Conservation (phyloP, 1,140 invertebrate genomes). For the Platorchestia sp. region DNA sequence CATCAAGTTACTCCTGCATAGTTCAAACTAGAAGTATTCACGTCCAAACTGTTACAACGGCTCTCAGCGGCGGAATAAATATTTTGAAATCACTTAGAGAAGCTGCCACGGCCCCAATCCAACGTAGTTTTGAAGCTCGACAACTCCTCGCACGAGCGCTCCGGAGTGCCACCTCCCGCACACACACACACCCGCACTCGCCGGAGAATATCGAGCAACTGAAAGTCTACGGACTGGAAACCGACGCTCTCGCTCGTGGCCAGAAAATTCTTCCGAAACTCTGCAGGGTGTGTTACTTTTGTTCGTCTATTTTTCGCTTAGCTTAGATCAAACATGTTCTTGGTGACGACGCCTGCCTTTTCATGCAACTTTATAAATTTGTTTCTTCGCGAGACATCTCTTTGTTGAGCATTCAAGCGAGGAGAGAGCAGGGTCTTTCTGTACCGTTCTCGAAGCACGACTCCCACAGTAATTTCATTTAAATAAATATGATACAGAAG, state of each 20-base stretch:
- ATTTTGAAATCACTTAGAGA: not conserved
- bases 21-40: not conserved
- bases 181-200: not conserved
- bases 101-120: not conserved
- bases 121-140: not conserved
- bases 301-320: not conserved
- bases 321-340: not conserved
- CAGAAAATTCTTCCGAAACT: not conserved
- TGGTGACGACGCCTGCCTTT: not conserved
- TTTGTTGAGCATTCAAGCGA: too few species aligned
- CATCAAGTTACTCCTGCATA: not conserved
- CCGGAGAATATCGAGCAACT: not conserved
- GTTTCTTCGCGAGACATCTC: not conserved
- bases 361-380: not conserved
- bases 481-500: too few species aligned
- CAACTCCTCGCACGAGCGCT: not conserved
- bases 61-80: not conserved
- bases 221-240: not conserved
- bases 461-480: too few species aligned
- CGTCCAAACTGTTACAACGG: not conserved
- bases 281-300: not conserved
- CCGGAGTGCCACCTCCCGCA: not conserved
- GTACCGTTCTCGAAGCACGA: too few species aligned
- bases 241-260: constrained; percentile 2
- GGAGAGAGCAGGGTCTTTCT: too few species aligned